Conservation (phyloP, 2,113 vertebrate genomes). For the Albula glossodonta region DNA sequence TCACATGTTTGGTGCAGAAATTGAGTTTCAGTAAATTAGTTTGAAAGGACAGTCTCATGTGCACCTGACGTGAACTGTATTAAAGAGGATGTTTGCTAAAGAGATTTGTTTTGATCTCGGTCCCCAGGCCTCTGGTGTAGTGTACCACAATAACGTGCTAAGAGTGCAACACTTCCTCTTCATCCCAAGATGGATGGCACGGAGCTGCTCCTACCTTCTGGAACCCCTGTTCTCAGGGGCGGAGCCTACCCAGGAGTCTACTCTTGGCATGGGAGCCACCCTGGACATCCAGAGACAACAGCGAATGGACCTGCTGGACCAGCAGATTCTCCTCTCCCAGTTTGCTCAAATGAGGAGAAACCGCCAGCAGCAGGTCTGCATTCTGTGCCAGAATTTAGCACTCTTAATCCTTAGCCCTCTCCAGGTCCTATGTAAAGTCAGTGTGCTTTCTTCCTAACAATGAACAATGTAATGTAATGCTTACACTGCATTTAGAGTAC, state of each 20-base stretch:
- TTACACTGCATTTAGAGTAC: no score
- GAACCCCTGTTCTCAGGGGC: slow-evolving; percentile 86
- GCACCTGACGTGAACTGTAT: no score
- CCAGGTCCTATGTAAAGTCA: no score
- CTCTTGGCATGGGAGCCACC: slow-evolving; percentile 92
- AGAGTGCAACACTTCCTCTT: slow-evolving; percentile 76
- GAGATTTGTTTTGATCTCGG: neutral
- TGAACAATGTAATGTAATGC: no score
- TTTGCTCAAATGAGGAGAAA: slow-evolving; percentile 80
- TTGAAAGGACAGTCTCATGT: no score
- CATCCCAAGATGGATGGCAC: slow-evolving; percentile 80
- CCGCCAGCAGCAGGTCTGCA: slow-evolving; percentile 72
- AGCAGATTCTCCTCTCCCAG: slow-evolving; percentile 90
- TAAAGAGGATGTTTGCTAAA: no score
- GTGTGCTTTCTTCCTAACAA: no score
- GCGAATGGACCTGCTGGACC: slow-evolving; percentile 88
- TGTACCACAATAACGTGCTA: slow-evolving; percentile 78
- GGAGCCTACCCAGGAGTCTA: slow-evolving; percentile 77
- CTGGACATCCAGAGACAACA: slow-evolving; percentile 96
- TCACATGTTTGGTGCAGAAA: no score
- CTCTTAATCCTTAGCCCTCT: neutral
- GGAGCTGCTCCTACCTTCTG: slow-evolving; percentile 74
- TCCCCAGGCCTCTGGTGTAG: slow-evolving; percentile 81
- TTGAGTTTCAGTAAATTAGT: no score
- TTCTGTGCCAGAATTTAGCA: neutral